Evolutionary conservation across 2,888 invertebrate genomes (phyloP), one percentile per base, ranked within the genome.

Genomic region (Apotomis betuletana): DNA sequence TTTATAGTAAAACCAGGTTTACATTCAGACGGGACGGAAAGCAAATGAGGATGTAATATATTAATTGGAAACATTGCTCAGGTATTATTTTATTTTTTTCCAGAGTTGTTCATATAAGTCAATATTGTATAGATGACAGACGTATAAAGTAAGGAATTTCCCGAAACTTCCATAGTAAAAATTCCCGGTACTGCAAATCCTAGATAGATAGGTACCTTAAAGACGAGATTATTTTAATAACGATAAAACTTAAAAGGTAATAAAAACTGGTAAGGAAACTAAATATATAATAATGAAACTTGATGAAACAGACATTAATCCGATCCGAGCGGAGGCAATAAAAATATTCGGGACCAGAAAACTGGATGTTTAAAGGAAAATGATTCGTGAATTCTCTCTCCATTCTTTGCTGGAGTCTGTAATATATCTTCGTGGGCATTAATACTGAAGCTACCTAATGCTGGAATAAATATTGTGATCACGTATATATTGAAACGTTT

Each of bases 311-410:
- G 44, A 57, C 57, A 69, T 61, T 69, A 69, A 69, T 57, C 61
- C 52, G 10, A 69, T 57, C 61, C 52, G 10, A 3, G 57, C 49
- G 10, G 36, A 10, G 52, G 70, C 13, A 46, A 46, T 65, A 60
- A 65, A 65, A 70, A 65, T 52, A 58, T 52, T 65, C 36, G 27
- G 12, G 15, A 52, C 36, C 51, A 13, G 27, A 13, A 64, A 13
- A 13, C 13, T 10, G 36, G 10, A 10, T 27, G 13, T 55, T 65
- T 54, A 55, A 67, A 60, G 15, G 60, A 78, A 78, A 81, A 81
- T 80, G 77, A 82, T 80, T 81, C 77, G 79, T 74, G 73, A 77
- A 77, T 79, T 78, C 77, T 76, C 49, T 49, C 76, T 76, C 75
- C 75, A 77, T 79, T 79, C 77, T 75, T 71, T 55, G 70, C 55